Conservation (phyloP, 2,888 invertebrate genomes). For the Hypsopygia costalis region DNA sequence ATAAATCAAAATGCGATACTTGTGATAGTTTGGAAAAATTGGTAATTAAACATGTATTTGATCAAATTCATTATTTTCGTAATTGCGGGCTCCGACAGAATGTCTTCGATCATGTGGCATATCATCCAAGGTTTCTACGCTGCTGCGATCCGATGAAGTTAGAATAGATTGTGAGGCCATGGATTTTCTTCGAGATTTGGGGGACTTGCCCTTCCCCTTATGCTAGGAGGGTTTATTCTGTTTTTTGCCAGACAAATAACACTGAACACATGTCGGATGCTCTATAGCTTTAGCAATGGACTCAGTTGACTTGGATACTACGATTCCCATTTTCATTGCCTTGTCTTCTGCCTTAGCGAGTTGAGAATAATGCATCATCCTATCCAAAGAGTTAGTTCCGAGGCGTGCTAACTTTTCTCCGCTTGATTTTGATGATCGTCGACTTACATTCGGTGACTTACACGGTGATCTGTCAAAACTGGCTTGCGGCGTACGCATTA, state of each 20-base stretch:
- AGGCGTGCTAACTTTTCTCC: slow-evolving; percentile 67
- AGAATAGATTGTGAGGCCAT: slow-evolving; percentile 52
- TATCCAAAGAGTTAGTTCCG: slow-evolving; percentile 72
- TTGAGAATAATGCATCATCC: slow-evolving; percentile 72
- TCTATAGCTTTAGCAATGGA: slow-evolving; percentile 81
- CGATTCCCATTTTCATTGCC: slow-evolving; percentile 77
- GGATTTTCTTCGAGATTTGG: slow-evolving; percentile 65
- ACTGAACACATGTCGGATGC: slow-evolving; percentile 87
- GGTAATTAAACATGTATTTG: slow-evolving; percentile 81
- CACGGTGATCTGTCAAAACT: slow-evolving; percentile 72
- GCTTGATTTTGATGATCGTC: slow-evolving; percentile 62
- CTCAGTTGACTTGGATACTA: slow-evolving; percentile 78
- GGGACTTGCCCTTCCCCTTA: slow-evolving; percentile 84
- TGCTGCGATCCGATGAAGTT: slow-evolving; percentile 69
- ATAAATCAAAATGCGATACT: not conserved
- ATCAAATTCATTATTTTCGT: slow-evolving; percentile 57
- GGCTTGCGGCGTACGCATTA: slow-evolving; percentile 75
- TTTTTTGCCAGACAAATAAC: slow-evolving; percentile 83
- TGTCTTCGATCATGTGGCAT: slow-evolving; percentile 43
- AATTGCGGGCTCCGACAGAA: slow-evolving; percentile 51
- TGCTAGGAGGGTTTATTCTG: slow-evolving; percentile 83
- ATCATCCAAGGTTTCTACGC: slow-evolving; percentile 65
- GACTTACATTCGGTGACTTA: slow-evolving; percentile 68
- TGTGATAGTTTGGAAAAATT: not conserved
- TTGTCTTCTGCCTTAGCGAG: slow-evolving; percentile 74